Conservation (phyloP, 2,113 vertebrate species). For the Scatophagus argus region DNA sequence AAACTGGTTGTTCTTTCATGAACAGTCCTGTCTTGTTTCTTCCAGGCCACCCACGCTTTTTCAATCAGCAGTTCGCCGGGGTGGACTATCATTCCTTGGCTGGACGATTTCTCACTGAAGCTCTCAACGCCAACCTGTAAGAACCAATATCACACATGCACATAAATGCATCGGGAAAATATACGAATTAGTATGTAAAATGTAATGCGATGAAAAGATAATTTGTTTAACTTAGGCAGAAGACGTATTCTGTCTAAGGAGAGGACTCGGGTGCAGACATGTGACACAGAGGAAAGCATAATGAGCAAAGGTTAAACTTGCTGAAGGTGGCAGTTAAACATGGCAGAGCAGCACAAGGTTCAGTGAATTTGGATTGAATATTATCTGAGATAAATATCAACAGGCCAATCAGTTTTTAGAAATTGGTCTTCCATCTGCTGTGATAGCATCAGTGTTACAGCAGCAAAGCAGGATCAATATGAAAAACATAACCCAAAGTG, state of each 20-base stretch:
- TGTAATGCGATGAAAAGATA: not conserved
- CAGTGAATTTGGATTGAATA: no score
- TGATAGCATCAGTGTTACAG: no score
- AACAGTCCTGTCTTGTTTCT: not conserved
- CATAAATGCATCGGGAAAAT: not conserved
- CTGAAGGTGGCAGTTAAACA: no score
- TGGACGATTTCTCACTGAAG: constrained; percentile 65
- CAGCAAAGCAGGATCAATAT: no score
- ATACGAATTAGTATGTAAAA: not conserved
- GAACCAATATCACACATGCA: not conserved
- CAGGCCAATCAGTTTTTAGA: no score
- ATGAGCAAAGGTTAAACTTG: no score
- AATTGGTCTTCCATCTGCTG: no score
- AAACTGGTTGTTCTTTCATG: not conserved
- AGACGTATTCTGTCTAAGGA: not conserved
- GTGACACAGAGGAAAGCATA: no score
- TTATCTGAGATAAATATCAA: no score
- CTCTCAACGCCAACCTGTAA: constrained; percentile 74
- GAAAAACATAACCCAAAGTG: no score
- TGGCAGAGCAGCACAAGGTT: no score
- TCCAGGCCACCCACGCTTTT: constrained; percentile 72
- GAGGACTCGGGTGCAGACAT: no score
- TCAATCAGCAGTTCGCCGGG: constrained; percentile 66
- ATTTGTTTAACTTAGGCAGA: not conserved
- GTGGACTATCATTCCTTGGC: constrained; percentile 71